These are phyloP conservation scores for Amiota mariae DNA, from an alignment of 2,888 invertebrate species.

Conservation along the genomic window DNA sequence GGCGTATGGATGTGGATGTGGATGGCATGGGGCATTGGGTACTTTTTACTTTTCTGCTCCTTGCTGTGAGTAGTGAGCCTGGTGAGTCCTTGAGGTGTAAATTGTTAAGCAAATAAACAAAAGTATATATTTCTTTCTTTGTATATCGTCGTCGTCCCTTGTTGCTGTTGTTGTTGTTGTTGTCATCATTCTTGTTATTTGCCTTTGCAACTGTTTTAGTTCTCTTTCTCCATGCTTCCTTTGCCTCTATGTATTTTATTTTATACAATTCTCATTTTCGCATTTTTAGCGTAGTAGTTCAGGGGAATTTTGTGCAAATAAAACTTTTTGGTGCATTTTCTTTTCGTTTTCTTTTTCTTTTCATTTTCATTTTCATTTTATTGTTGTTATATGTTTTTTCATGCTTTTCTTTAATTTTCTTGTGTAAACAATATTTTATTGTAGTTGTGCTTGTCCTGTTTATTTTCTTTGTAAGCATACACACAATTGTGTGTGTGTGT, in stretches of 20 bases:
- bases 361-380: neutral
- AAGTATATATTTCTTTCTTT: constrained; percentile 28
- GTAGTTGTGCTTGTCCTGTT: neutral
- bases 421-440: constrained; percentile 5
- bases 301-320: constrained; percentile 13
- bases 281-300: constrained; percentile 7
- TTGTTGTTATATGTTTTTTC: constrained; percentile 4
- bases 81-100: constrained; percentile 55
- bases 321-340: constrained; percentile 22
- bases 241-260: neutral
- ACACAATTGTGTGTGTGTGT: constrained; percentile 2
- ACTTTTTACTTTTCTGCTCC: neutral
- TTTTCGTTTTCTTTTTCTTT: neutral
- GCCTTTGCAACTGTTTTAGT: neutral
- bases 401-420: constrained; percentile 8
- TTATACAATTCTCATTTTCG: constrained; percentile 14
- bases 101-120: constrained; percentile 57
- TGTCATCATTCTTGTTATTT: constrained; percentile 8
- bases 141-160: neutral
- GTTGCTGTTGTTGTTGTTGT: constrained; percentile 8
- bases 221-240: neutral
- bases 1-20: too few species aligned
- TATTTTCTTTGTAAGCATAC: neutral
- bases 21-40: too few species aligned
- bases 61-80: neutral